Conservation (phyloP, 2,888 invertebrate species). For the Ophion ellenae region DNA sequence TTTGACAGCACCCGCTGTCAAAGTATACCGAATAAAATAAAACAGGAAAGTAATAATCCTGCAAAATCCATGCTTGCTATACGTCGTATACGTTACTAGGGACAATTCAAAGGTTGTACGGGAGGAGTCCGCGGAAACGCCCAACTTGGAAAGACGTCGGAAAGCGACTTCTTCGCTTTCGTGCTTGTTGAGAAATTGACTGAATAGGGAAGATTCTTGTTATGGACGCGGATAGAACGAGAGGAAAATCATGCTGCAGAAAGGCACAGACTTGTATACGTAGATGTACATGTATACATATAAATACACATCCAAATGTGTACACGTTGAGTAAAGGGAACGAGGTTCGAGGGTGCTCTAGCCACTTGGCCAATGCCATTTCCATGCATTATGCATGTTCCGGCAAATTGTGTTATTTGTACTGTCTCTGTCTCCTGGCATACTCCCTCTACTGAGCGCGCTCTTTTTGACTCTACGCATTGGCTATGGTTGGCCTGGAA, state of each 20-base stretch:
- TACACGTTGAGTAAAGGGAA: conserved; percentile 54
- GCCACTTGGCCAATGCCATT: conserved; percentile 76
- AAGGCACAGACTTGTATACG: conserved; percentile 23
- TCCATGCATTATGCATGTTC: conserved; percentile 80
- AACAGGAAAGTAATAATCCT: not conserved
- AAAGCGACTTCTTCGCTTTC: conserved; percentile 76
- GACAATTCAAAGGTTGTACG: conserved; percentile 8
- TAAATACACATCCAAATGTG: conserved; percentile 22
- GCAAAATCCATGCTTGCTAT: conserved; percentile 3
- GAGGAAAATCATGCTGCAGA: conserved; percentile 35
- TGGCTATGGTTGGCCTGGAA: conserved; percentile 17
- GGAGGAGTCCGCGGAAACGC: conserved; percentile 2
- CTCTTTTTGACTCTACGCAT: not conserved
- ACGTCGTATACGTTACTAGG: not conserved
- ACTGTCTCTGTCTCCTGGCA: conserved; percentile 55
- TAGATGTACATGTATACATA: conserved; percentile 34
- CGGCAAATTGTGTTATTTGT: conserved; percentile 81
- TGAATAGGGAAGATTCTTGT: conserved; percentile 81
- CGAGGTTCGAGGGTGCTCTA: conserved; percentile 71
- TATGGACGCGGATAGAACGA: conserved; percentile 79
- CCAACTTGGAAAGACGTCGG: conserved; percentile 5
- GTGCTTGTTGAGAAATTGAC: conserved; percentile 76
- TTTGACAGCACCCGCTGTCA: too few relatives aligned
- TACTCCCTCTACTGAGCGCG: not conserved
- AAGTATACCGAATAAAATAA: too few relatives aligned